phyloP scores from a whole-genome alignment of 2,113 vertebrate genomes.

The Rissa tridactyla region DNA sequence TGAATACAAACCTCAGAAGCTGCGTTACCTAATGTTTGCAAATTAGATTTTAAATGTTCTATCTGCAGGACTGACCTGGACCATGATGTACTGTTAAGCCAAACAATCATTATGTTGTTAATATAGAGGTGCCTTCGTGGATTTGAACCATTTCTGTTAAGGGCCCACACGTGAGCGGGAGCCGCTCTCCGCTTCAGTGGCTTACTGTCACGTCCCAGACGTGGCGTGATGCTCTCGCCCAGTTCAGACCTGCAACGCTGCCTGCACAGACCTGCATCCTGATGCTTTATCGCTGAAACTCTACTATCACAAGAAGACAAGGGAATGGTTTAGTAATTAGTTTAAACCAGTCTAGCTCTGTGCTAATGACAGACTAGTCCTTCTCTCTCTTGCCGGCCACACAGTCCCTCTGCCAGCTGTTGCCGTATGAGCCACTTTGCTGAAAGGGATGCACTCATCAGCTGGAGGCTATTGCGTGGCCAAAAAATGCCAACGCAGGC shows the following conservation, averaged over 20 bases:
- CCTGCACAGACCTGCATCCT: background rate
- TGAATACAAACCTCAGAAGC: background rate
- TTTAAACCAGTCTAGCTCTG: background rate
- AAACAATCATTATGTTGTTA: background rate
- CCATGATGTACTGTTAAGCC: background rate
- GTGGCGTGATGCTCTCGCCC: background rate
- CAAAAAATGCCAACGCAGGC: background rate
- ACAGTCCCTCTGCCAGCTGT: background rate
- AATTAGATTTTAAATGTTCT: background rate
- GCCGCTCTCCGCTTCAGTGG: background rate
- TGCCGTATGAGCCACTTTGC: background rate
- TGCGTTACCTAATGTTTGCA: background rate
- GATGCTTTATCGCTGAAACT: background rate
- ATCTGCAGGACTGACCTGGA: background rate
- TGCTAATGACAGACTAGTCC: background rate
- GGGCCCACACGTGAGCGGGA: background rate
- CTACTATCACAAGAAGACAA: fast-evolving
- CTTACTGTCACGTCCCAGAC: fast-evolving
- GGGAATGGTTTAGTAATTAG: background rate
- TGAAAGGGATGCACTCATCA: background rate
- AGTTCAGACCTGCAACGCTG: fast-evolving
- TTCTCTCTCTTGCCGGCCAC: background rate
- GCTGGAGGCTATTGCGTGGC: background rate
- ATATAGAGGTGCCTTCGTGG: background rate
- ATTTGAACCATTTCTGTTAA: background rate